Base-by-base conservation (phyloP, 2,113 vertebrate species). In the Melanerpes formicivorus region DNA sequence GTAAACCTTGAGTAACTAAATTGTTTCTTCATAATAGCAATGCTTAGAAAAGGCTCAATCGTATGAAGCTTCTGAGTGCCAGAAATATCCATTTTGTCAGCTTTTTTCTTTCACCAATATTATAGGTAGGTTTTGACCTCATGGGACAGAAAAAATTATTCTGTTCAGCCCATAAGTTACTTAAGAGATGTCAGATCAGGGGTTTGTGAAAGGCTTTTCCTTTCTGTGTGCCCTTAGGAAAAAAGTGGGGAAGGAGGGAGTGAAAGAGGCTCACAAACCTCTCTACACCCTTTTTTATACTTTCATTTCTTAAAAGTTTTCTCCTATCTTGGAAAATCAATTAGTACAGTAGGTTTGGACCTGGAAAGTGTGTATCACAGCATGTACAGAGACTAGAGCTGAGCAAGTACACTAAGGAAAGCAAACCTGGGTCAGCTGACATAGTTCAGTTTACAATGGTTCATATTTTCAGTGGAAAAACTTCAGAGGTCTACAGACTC, bases 401-500 rank as follows among this genome's bases (percentile, higher is more conserved):
- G 21, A 84, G 54, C 69, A 65, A 65, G 65, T 18, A 66, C 54
- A 4, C 65, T 80, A 48, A 42, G 54, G 63, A 86, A 71, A 90
- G 32, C 21, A 86, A 86, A 48, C 25, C 54, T 60, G 25, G 64
- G 54, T 64, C 48, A 63, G 21, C 23, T 86, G 77, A 67, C 0
- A 0, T 84, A 83, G 21, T 65, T 67, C 44, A 58, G 44, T 54
- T 75, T 93, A 79, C 72, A 84, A 18, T 16, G 10, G 40, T 26
- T 92, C 52, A 11, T 59, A 70, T 87, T 89, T 76, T 78, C 58
- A 67, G 70, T 81, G 70, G 75, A 90, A 76, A 90, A 67, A 52
- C 5, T 92, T 75, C 63, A 88, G 84, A 92, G 78, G 75, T 87
- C 75, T 95, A 14, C 56, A 89, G 67, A 17, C 46, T 92, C 77